Conservation (phyloP, 2,797 vertebrate genomes). For the Spinus olivaceus region DNA sequence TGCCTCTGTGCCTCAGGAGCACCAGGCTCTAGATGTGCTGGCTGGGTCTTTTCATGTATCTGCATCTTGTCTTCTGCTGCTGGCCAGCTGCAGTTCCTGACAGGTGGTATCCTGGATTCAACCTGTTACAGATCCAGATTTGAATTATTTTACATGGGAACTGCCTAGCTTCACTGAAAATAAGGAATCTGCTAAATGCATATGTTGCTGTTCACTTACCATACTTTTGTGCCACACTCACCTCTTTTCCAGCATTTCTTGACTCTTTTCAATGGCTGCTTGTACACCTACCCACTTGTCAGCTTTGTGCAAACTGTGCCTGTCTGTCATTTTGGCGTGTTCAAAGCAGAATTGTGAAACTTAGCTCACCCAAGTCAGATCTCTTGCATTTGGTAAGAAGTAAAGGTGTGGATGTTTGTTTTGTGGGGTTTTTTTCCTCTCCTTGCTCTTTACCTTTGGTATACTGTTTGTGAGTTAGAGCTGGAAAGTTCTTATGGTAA, state of each 20-base stretch:
- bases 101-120: background rate
- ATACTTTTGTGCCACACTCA: background rate
- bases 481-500: background rate
- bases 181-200: rapidly evolving
- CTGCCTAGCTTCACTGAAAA: background rate
- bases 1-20: background rate
- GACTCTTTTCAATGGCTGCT: background rate
- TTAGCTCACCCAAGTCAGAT: background rate
- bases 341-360: background rate
- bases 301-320: background rate
- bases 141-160: background rate
- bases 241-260: background rate
- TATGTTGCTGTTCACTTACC: background rate
- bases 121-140: background rate
- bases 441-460: background rate
- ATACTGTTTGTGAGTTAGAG: background rate
- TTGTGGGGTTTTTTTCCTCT: rapidly evolving
- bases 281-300: background rate
- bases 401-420: background rate
- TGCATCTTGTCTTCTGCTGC: background rate
- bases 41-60: rapidly evolving
- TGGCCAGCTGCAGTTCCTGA: background rate
- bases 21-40: background rate
- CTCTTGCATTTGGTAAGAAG: background rate
- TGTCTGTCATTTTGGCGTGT: background rate